Evolutionary conservation across 2,888 invertebrate genomes (phyloP).

Genomic region (Noctua fimbriata): DNA sequence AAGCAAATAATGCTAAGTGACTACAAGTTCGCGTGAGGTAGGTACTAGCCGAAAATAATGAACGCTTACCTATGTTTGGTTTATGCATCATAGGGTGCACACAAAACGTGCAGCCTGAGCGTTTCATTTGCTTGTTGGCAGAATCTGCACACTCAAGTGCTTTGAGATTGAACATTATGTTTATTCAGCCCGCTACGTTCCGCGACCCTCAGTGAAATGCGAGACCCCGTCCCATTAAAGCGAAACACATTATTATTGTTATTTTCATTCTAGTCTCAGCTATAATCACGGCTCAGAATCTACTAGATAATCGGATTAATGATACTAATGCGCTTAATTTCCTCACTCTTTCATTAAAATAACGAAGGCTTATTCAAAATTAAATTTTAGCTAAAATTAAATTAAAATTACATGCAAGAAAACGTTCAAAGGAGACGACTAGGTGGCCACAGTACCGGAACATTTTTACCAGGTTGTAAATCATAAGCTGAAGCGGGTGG

Average conservation of each 20-base stretch:
- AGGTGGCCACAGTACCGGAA: constrained; percentile 72
- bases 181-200: constrained; percentile 29
- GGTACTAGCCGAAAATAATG: constrained; percentile 31
- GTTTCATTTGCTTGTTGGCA: constrained; percentile 46
- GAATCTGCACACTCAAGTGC: constrained; percentile 44
- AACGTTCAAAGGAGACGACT: constrained; percentile 71
- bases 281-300: constrained; percentile 43
- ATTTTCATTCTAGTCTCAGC: constrained; percentile 25
- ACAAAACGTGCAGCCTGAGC: constrained; percentile 33
- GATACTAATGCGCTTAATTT: constrained; percentile 43
- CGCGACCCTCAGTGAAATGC: constrained; percentile 22
- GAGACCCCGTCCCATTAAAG: constrained; percentile 15
- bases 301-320: constrained; percentile 40
- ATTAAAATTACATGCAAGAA: constrained; percentile 79
- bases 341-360: constrained; percentile 57
- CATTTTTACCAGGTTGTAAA: constrained; percentile 62
- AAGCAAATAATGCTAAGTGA: not conserved
- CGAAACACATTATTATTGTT: constrained; percentile 40
- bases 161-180: constrained; percentile 39
- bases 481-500: constrained; percentile 37
- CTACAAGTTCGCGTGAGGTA: not conserved
- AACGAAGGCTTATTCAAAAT: constrained; percentile 63
- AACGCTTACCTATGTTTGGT: constrained; percentile 37
- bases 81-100: constrained; percentile 46
- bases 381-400: constrained; percentile 72